phyloP scores from a whole-genome alignment of 1,140 invertebrate genomes.

The Pristionchus pacificus region DNA sequence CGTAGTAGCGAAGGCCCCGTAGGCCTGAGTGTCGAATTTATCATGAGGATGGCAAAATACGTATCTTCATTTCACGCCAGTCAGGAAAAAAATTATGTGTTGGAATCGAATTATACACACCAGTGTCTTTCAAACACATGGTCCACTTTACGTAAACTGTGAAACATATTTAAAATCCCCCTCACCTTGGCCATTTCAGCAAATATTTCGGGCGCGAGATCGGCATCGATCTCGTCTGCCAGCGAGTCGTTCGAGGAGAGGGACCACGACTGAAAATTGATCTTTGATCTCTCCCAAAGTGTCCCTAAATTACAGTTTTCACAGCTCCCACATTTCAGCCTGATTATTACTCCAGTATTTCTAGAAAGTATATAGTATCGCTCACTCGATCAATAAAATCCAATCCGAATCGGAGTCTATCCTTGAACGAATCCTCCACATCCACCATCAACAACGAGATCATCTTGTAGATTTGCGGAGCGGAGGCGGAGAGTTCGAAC shows the following conservation, averaged over 20 bases:
- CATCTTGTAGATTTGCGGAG: not conserved
- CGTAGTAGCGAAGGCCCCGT: not conserved
- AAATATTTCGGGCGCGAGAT: not conserved
- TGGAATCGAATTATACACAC: too few species aligned
- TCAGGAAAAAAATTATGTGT: too few species aligned
- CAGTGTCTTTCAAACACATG: too few species aligned
- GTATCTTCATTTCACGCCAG: too few species aligned
- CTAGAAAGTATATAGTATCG: not conserved
- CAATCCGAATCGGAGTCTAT: not conserved
- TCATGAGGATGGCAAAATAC: too few species aligned
- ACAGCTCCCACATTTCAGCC: too few species aligned
- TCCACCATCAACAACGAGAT: not conserved
- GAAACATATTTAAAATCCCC: not conserved
- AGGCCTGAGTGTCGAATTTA: not conserved
- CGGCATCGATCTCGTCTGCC: not conserved
- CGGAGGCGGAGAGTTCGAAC: not conserved
- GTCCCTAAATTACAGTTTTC: too few species aligned
- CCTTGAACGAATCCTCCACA: not conserved
- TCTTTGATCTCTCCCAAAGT: not conserved
- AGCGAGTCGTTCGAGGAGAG: not conserved
- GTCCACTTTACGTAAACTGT: too few species aligned
- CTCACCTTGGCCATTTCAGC: not conserved
- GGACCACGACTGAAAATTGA: not conserved
- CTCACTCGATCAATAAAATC: not conserved
- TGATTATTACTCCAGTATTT: not conserved